Evolutionary conservation across 2,888 invertebrate genomes (phyloP).

Genomic region (Nebria salina): DNA sequence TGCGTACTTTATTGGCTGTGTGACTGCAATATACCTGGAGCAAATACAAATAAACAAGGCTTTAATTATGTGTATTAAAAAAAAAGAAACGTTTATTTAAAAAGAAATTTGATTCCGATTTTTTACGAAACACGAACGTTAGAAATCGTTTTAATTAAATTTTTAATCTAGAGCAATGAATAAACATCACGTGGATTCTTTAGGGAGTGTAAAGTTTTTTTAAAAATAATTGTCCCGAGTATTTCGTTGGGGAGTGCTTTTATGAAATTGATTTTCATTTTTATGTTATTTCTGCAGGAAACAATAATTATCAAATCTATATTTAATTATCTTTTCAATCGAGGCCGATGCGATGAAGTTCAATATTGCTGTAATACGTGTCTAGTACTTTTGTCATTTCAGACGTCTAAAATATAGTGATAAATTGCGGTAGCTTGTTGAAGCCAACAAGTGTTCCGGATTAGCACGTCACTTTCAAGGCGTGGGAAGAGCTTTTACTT

Average conservation of each 20-base stretch:
- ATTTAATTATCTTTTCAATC: too few relatives aligned
- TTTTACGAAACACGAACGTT: not conserved
- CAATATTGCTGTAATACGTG: too few relatives aligned
- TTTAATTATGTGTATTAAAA: not conserved
- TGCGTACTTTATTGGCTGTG: constrained; percentile 98
- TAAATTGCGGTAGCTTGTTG: constrained; percentile 6
- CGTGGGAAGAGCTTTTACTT: not conserved
- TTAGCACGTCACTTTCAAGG: constrained; percentile 18
- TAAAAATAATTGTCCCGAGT: too few relatives aligned
- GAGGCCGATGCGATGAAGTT: too few relatives aligned
- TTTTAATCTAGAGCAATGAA: not conserved
- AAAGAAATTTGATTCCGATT: constrained; percentile 18
- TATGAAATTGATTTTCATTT: too few relatives aligned
- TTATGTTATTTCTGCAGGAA: too few relatives aligned
- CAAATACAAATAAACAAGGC: constrained; percentile 47
- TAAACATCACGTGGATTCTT: not conserved
- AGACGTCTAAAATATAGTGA: constrained; percentile 6
- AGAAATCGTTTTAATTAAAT: constrained; percentile 6
- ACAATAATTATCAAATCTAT: too few relatives aligned
- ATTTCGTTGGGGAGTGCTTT: too few relatives aligned
- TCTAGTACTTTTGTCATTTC: too few relatives aligned
- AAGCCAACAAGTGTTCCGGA: constrained; percentile 16
- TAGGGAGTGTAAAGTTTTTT: not conserved
- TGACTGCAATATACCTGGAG: constrained; percentile 97
- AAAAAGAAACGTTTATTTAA: not conserved